Evolutionary conservation across 2,797 vertebrate genomes (phyloP).

Genomic region (Halcyon leucocephala): DNA sequence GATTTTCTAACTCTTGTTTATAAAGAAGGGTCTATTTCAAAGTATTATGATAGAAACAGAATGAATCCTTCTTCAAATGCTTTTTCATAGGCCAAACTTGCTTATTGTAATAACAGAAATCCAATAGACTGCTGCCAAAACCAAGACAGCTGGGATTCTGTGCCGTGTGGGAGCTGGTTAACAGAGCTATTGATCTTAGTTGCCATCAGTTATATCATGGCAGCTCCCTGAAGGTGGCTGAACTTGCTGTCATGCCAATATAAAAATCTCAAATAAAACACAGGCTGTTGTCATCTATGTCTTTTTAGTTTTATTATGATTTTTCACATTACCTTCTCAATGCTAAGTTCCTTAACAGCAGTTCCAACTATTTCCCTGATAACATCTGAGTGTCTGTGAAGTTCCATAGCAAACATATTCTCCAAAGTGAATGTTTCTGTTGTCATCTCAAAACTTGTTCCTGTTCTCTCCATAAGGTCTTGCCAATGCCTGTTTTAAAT

Average conservation of each 20-base stretch:
- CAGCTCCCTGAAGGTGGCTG: background rate
- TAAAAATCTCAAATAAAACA: background rate
- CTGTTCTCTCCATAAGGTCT: constrained; percentile 89
- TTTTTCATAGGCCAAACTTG: background rate
- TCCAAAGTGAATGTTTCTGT: constrained; percentile 91
- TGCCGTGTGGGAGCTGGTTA: background rate
- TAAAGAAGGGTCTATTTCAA: background rate
- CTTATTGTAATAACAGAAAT: background rate
- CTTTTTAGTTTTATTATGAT: background rate
- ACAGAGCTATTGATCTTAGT: background rate
- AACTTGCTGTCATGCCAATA: background rate
- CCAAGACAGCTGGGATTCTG: background rate
- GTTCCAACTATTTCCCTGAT: constrained; percentile 90
- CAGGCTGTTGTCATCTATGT: background rate
- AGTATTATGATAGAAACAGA: background rate
- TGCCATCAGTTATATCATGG: background rate
- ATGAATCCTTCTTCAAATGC: background rate
- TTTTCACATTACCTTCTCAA: constrained; percentile 87
- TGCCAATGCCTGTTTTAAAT: constrained; percentile 89
- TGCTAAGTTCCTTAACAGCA: constrained; percentile 92
- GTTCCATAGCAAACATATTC: constrained; percentile 97
- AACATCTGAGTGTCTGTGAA: constrained; percentile 86
- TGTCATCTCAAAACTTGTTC: constrained; percentile 90
- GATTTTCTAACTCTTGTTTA: background rate
- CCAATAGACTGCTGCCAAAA: background rate